phyloP scores from a whole-genome alignment of 1,140 invertebrate genomes.

The Manduca sexta region DNA sequence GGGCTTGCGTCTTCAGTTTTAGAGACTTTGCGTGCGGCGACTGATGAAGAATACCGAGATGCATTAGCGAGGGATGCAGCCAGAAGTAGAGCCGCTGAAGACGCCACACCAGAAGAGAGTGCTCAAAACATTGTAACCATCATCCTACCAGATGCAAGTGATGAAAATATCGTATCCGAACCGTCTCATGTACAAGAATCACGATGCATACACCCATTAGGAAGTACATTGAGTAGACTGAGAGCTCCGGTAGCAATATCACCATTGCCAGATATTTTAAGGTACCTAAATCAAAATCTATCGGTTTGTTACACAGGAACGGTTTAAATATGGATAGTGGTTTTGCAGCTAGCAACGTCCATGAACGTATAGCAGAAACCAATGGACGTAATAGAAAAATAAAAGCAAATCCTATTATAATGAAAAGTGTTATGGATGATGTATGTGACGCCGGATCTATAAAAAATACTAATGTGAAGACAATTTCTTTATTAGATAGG shows the following conservation, averaged over 20 bases:
- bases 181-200: constrained; percentile 41
- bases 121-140: constrained; percentile 38
- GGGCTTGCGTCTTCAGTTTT: constrained; percentile 57
- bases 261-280: constrained; percentile 12
- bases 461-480: not conserved
- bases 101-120: constrained; percentile 21
- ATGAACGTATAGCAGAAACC: not conserved
- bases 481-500: too few relatives aligned
- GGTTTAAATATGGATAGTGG: constrained; percentile 35
- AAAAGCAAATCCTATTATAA: not conserved
- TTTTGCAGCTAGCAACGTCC: constrained; percentile 32
- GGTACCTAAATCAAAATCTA: constrained; percentile 11
- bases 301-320: constrained; percentile 17
- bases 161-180: constrained; percentile 32
- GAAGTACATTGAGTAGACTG: constrained; percentile 9
- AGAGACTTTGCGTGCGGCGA: constrained; percentile 50
- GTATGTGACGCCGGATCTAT: not conserved
- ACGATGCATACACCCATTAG: constrained; percentile 28
- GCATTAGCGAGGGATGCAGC: constrained; percentile 53
- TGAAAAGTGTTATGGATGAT: not conserved
- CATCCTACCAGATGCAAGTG: constrained; percentile 30
- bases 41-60: constrained; percentile 58
- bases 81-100: constrained; percentile 25
- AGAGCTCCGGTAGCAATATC: not conserved
- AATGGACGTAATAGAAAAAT: too few relatives aligned